A percentile compares a stretch with the other conserved stretches of the same genome.
Evolutionary conservation across 2,797 vertebrate genomes (phyloP).

Genomic region (Pelodytes ibericus): DNA sequence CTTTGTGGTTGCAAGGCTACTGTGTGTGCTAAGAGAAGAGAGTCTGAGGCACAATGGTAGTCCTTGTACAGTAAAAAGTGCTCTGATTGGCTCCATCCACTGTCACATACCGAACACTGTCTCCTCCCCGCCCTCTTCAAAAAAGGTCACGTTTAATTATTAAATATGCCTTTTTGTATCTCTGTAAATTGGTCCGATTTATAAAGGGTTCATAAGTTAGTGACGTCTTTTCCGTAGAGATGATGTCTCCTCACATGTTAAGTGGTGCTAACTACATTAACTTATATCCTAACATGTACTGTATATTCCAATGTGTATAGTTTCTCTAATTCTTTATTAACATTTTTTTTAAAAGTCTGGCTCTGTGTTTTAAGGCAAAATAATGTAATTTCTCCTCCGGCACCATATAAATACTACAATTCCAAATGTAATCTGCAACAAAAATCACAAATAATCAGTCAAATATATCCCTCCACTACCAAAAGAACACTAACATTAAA

Average conservation of each 20-base stretch:
- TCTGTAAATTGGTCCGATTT: constrained; percentile 14
- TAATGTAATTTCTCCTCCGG: background rate
- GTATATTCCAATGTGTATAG: constrained; percentile 52
- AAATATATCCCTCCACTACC: too few relatives aligned
- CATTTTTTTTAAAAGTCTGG: too few relatives aligned
- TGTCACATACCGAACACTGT: constrained; percentile 37
- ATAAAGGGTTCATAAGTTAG: constrained; percentile 19
- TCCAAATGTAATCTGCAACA: too few relatives aligned
- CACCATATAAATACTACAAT: too few relatives aligned
- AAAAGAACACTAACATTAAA: too few relatives aligned
- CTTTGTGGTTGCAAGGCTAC: background rate
- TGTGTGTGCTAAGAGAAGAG: constrained; percentile 3
- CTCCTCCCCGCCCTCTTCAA: background rate
- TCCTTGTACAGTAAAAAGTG: constrained; percentile 4
- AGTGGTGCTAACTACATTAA: constrained; percentile 32
- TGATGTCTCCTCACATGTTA: background rate
- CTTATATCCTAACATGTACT: constrained; percentile 44
- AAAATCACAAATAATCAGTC: too few relatives aligned
- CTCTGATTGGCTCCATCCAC: constrained; percentile 16
- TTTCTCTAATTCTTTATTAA: constrained; percentile 34
- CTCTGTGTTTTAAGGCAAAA: constrained; percentile 48
- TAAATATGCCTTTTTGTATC: constrained; percentile 21
- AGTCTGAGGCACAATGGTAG: background rate
- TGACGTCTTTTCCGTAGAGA: constrained; percentile 1
- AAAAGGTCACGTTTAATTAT: constrained; percentile 8